Base-by-base conservation (phyloP, 2,888 invertebrate species). In the Eupithecia inturbata region DNA sequence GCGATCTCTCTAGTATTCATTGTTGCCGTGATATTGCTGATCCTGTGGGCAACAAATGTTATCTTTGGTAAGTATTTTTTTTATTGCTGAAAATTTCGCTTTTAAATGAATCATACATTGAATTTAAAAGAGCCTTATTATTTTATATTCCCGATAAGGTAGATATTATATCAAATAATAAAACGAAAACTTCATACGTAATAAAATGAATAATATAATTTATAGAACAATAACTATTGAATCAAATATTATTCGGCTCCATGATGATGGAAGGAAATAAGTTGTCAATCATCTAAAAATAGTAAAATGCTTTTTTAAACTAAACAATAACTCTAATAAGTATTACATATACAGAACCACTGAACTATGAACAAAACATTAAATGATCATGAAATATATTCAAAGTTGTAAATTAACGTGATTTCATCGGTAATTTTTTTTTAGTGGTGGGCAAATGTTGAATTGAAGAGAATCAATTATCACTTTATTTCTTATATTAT, bases 11-110 rank as follows among this genome's bases (percentile, higher is more conserved):
- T 93, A 28, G 80, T 94, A n/a, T 87, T 92, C 79, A 74, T 92
- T 6, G 82, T 91, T 12, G 92, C 90, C 14, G 77, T 94, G 0
- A 77, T 94, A 5, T 82, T 94, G 16, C 82, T 94, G 2, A 89
- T 93, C 39, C 77, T 94, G 45, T 94, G 94, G 94, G 87, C 78
- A 4, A 84, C 86, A 0, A 88, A 88, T 71, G 78, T 92, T 14
- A 77, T 94, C 71, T 91, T 91, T 64, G n/a, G 79, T 80, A 71
- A 79, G 79, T 22, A 10, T 2, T n/a, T 16, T n/a, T 49, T 49
- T 49, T n/a, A n/a, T 6, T 53, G 22, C 49, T n/a, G 9, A 49
- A 45, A 19, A n/a, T n/a, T 49, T 49, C 49, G n/a, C n/a, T 45
- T 12, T 6, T n/a, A 45, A 22, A 22, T 53, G 22, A 53, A 22